A percentile compares a stretch with the other conserved stretches of the same genome.
Evolutionary conservation across 1,140 invertebrate genomes (phyloP).

Genomic region (Papilio dardanus): DNA sequence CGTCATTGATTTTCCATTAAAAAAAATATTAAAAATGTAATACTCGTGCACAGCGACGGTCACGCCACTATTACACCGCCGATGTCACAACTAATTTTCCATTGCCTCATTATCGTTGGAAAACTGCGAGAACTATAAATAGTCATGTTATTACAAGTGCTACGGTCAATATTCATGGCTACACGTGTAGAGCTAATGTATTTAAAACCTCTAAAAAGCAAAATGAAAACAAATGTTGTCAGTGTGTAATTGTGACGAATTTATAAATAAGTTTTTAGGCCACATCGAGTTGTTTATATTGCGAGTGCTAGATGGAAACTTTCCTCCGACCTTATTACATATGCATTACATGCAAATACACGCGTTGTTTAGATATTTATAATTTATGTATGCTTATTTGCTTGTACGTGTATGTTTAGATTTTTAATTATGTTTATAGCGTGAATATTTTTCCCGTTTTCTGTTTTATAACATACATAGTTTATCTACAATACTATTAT

Average conservation of each 20-base stretch:
- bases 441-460: neutral
- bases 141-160: too few species aligned
- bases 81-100: too few species aligned
- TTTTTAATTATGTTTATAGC: neutral
- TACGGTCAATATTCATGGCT: too few species aligned
- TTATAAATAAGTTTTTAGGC: neutral
- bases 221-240: neutral
- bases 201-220: neutral
- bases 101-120: neutral
- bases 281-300: neutral
- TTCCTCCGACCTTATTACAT: slow-evolving; percentile 11
- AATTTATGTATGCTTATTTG: neutral
- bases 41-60: too few species aligned
- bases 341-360: slow-evolving; percentile 4
- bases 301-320: neutral
- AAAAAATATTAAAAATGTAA: too few species aligned
- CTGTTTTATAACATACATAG: neutral
- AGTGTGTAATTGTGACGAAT: neutral
- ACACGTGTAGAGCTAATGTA: neutral
- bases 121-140: neutral
- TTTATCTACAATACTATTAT: neutral
- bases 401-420: neutral
- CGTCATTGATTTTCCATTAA: too few species aligned
- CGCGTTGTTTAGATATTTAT: neutral
- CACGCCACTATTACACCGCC: too few species aligned